phyloP scores from a whole-genome alignment of 1,140 invertebrate genomes.

The Oryzaephilus surinamensis region DNA sequence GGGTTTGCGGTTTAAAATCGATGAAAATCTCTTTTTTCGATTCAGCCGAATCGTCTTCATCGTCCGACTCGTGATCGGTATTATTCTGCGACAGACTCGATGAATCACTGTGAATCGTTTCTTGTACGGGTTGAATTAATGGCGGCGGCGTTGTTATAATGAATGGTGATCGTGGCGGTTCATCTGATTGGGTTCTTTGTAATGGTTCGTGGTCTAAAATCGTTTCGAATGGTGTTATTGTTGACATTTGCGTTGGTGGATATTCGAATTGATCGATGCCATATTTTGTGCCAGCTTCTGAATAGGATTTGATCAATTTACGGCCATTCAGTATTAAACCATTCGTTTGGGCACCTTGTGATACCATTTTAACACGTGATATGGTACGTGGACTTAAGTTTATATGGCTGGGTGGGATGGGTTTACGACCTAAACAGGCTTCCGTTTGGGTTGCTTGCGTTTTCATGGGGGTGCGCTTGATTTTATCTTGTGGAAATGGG shows the following conservation, averaged over 20 bases:
- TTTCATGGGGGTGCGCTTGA: constrained; percentile 77
- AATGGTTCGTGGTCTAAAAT: constrained; percentile 57
- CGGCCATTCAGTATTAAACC: constrained; percentile 53
- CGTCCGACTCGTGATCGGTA: constrained; percentile 34
- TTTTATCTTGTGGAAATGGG: constrained; percentile 48
- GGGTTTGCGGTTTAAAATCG: constrained; percentile 68
- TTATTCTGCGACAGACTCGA: constrained; percentile 26
- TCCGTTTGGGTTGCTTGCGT: constrained; percentile 91
- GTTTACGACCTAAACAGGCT: constrained; percentile 54
- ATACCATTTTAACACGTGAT: constrained; percentile 71
- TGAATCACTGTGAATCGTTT: constrained; percentile 22
- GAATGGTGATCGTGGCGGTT: constrained; percentile 61
- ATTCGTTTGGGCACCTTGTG: constrained; percentile 80
- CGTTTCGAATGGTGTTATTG: constrained; percentile 15
- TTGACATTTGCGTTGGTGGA: constrained; percentile 29
- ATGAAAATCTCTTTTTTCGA: constrained; percentile 71
- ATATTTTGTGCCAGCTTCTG: constrained; percentile 57
- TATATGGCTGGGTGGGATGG: constrained; percentile 56
- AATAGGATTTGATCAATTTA: constrained; percentile 73
- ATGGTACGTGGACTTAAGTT: constrained; percentile 59
- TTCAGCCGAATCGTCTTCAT: constrained; percentile 53
- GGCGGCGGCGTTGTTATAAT: constrained; percentile 40
- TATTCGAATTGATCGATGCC: too few relatives aligned
- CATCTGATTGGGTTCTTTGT: constrained; percentile 72
- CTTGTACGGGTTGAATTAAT: constrained; percentile 13